These are phyloP conservation scores for Leucozona laternaria DNA, from an alignment of 2,888 invertebrate genomes.

Conservation along the genomic window DNA sequence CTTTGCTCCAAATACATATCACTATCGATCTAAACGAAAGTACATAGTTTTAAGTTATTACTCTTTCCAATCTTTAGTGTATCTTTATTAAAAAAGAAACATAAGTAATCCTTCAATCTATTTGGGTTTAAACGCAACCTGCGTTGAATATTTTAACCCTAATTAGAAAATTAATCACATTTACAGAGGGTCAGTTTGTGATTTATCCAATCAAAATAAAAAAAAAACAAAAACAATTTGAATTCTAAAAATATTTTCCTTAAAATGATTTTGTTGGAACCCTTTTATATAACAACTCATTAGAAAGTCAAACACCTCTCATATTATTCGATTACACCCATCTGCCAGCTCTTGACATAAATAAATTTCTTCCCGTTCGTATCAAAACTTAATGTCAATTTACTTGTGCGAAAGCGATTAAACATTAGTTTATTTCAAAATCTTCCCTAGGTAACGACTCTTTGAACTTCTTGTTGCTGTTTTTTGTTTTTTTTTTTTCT, in stretches of 20 bases:
- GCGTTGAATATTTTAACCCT: not conserved
- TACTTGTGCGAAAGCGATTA: constrained; percentile 20
- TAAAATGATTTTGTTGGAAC: not conserved
- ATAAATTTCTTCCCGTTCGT: constrained; percentile 19
- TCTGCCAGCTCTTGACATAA: not conserved
- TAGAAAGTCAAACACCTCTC: constrained; percentile 28
- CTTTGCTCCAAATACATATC: too few relatives aligned
- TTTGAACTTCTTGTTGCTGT: constrained; percentile 31
- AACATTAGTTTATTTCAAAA: not conserved
- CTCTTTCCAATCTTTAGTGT: too few relatives aligned
- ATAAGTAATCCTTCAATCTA: not conserved
- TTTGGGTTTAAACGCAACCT: not conserved
- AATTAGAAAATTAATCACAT: not conserved
- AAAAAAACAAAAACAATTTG: not conserved
- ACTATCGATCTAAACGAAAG: too few relatives aligned
- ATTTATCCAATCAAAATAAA: not conserved
- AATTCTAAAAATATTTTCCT: not conserved
- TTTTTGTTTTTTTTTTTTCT: constrained; percentile 19
- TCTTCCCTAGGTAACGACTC: constrained; percentile 16
- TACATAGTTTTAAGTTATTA: too few relatives aligned
- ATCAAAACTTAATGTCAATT: constrained; percentile 52
- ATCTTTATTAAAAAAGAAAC: not conserved
- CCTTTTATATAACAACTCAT: not conserved
- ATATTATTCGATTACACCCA: not conserved
- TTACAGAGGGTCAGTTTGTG: not conserved